These are phyloP conservation scores for Acanthurus tractus DNA, from an alignment of 2,797 vertebrate species.

Conservation along the genomic window DNA sequence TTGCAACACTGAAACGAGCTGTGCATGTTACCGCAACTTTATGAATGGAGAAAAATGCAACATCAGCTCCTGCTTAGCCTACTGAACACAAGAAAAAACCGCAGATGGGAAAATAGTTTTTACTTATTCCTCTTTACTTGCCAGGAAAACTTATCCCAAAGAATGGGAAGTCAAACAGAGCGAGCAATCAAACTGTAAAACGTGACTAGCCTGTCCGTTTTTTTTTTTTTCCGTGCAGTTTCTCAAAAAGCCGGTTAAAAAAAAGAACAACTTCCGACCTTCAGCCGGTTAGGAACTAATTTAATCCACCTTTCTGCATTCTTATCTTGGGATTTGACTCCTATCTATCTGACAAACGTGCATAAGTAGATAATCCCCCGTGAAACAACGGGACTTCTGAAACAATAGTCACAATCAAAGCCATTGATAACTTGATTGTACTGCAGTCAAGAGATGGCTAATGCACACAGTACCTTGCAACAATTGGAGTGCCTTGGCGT, in stretches of 20 bases:
- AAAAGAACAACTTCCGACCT: conserved; percentile 28
- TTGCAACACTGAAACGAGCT: conserved; percentile 10
- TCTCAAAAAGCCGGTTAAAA: conserved; percentile 53
- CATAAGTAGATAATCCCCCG: conserved; percentile 43
- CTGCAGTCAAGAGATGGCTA: conserved; percentile 42
- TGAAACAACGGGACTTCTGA: conserved; percentile 51
- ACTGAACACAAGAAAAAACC: conserved; percentile 20
- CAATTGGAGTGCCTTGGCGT: conserved; percentile 73
- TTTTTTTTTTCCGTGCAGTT: conserved; percentile 12
- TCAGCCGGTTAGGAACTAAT: not conserved
- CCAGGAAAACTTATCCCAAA: conserved; percentile 22
- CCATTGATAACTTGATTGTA: conserved; percentile 50
- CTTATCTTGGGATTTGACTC: conserved; percentile 6
- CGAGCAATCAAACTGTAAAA: conserved; percentile 34
- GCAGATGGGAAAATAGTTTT: conserved; percentile 16
- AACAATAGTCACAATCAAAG: conserved; percentile 67
- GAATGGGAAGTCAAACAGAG: conserved; percentile 2
- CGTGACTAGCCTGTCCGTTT: not conserved
- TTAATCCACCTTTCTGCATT: conserved; percentile 11
- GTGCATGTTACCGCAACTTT: conserved; percentile 67
- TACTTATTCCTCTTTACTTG: conserved; percentile 8
- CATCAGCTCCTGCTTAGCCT: conserved; percentile 37
- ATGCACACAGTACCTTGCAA: conserved; percentile 81
- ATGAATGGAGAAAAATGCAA: conserved; percentile 76
- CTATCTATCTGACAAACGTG: conserved; percentile 23